Evolutionary conservation across 2,797 vertebrate species (phyloP).

Genomic region (Falco concolor): DNA sequence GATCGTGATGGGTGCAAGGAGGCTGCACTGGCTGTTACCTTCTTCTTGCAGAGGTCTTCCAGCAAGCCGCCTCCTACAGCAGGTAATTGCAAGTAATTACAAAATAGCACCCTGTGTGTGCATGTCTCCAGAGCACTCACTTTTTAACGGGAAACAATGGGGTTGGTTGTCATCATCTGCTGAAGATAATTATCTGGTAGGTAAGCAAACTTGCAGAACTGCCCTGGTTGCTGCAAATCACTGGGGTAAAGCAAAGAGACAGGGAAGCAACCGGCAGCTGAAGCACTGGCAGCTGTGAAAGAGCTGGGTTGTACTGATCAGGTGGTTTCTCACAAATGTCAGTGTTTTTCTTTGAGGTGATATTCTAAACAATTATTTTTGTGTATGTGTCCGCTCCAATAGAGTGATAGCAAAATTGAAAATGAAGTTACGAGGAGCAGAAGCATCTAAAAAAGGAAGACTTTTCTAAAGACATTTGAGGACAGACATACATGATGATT

Average conservation of each 20-base stretch:
- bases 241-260: not conserved
- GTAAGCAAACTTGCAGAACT: not conserved
- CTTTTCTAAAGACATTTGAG: not conserved
- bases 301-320: not conserved
- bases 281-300: not conserved
- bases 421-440: not conserved
- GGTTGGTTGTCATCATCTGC: not conserved
- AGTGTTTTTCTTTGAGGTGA: not conserved
- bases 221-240: not conserved
- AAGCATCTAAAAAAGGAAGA: not conserved
- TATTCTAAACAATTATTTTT: not conserved
- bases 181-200: not conserved
- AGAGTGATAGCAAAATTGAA: not conserved
- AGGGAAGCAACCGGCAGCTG: not conserved
- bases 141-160: not conserved
- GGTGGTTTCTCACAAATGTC: not conserved
- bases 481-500: not conserved
- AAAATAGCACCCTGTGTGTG: not conserved
- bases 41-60: not conserved
- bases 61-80: not conserved
- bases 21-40: not conserved
- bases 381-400: not conserved
- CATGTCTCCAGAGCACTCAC: fast-evolving
- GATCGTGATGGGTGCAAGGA: not conserved
- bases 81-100: not conserved